Base-by-base conservation (phyloP, 2,113 vertebrate genomes). In the Sialia sialis region DNA sequence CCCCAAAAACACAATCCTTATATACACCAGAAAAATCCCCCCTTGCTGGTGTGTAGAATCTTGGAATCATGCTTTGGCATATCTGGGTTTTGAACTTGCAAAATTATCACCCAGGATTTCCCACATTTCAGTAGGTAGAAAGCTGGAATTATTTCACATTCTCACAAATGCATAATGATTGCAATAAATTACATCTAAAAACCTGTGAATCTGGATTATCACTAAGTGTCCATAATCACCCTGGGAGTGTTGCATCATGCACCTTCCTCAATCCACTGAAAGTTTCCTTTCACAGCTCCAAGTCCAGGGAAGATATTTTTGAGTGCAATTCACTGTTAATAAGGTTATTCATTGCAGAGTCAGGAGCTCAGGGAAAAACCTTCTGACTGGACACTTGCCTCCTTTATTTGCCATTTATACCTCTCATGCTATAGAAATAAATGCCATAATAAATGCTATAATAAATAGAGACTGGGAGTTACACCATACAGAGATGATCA, bases 401-500 rank as follows among this genome's bases (percentile, higher is more conserved):
- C 43, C 38, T 93, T 93, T 87, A 69, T 79, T 83, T 91, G 62
- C 36, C 62, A 49, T 49, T 78, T 89, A 41, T 79, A 74, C 29
- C 16, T 76, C 69, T 87, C 39, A 69, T 49, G 20, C 44, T 91
- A 77, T 56, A 90, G 84, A 80, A 90, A 93, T 91, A 83, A 88
- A 75, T 93, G 85, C 41, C 84, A 75, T 74, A 93, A 92, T 75
- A 75, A 66, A 69, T 68, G 36, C 58, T 27, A 44, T 87, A 89
- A 95, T 89, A 95, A 95, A 89, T 70, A 93, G 70, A 5, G 43
- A 85, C 48, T 36, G 49, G 69, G 62, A 89, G 36, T 84, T 88
- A 83, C 39, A 90, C 46, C 72, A 63, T 41, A 84, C 18, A 95
- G 78, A 66, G 78, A 85, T 74, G 87, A 94, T 94, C 78, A 95